phyloP scores from a whole-genome alignment of 1,140 invertebrate genomes.

The Zaprionus gabonicus region DNA sequence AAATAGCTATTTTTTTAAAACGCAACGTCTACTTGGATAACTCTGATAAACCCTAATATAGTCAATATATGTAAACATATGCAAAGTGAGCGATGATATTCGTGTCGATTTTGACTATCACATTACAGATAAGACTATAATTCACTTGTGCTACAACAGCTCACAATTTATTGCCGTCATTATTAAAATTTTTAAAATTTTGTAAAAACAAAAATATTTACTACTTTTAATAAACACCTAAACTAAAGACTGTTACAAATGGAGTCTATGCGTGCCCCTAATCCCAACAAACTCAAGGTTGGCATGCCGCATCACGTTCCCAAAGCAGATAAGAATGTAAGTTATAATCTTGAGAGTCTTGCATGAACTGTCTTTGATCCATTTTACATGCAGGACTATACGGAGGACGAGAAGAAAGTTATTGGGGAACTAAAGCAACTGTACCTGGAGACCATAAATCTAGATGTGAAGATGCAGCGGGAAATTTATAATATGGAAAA shows the following conservation, averaged over 20 bases:
- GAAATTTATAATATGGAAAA: conserved; percentile 95
- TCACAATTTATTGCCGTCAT: conserved; percentile 30
- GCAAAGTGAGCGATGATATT: conserved; percentile 29
- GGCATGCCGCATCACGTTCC: conserved; percentile 11
- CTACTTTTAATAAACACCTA: not conserved
- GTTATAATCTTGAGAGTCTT: not conserved
- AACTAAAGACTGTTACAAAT: conserved; percentile 18
- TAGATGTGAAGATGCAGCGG: conserved; percentile 95
- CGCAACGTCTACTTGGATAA: not conserved
- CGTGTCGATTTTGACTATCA: not conserved
- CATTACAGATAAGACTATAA: not conserved
- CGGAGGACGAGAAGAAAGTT: conserved; percentile 89
- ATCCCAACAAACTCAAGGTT: conserved; percentile 32
- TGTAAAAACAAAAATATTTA: conserved; percentile 22
- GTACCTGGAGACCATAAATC: conserved; percentile 91
- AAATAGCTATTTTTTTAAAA: not conserved
- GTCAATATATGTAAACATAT: not conserved
- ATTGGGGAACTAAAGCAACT: conserved; percentile 95
- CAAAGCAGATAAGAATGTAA: conserved; percentile 45
- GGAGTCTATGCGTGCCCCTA: conserved; percentile 23
- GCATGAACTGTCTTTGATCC: not conserved
- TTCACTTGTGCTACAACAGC: conserved; percentile 32
- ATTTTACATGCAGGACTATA: conserved; percentile 33
- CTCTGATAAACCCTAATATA: not conserved
- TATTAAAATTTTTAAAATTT: conserved; percentile 36